These are phyloP conservation scores for Acrobasis repandana DNA, from an alignment of 2,888 invertebrate genomes.

Conservation along the genomic window DNA sequence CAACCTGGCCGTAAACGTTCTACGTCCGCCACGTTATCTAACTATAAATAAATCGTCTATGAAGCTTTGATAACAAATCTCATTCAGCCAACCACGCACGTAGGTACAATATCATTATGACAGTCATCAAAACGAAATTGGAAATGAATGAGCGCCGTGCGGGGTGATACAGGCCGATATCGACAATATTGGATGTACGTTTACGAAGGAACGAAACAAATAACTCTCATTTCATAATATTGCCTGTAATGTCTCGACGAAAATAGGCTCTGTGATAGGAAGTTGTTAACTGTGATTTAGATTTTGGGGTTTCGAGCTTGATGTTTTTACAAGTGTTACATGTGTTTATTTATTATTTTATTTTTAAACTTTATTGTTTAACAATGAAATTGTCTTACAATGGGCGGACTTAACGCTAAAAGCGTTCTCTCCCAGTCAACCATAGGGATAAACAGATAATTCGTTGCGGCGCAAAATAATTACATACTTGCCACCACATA, in stretches of 20 bases:
- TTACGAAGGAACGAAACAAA: constrained; percentile 49
- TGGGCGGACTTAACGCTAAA: too few species aligned
- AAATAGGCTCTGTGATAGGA: constrained; percentile 48
- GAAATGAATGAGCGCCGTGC: constrained; percentile 62
- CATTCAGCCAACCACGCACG: constrained; percentile 39
- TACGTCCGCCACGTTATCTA: constrained; percentile 6
- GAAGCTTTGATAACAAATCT: constrained; percentile 27
- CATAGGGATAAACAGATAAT: too few species aligned
- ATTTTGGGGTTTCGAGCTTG: neutral
- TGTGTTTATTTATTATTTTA: too few species aligned
- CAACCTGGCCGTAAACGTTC: neutral
- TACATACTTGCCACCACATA: too few species aligned
- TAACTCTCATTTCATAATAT: constrained; percentile 57
- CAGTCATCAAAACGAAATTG: constrained; percentile 71
- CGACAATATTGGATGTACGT: constrained; percentile 48
- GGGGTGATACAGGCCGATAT: constrained; percentile 39
- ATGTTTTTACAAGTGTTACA: too few species aligned
- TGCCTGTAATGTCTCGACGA: constrained; percentile 53
- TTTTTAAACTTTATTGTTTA: too few species aligned
- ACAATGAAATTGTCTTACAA: too few species aligned
- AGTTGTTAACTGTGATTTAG: constrained; percentile 2
- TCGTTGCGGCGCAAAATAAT: too few species aligned
- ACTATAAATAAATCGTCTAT: constrained; percentile 13
- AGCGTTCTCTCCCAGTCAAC: too few species aligned
- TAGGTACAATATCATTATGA: constrained; percentile 64